Evolutionary conservation across 2,113 vertebrate species (phyloP).

Genomic region (Stegastes partitus): DNA sequence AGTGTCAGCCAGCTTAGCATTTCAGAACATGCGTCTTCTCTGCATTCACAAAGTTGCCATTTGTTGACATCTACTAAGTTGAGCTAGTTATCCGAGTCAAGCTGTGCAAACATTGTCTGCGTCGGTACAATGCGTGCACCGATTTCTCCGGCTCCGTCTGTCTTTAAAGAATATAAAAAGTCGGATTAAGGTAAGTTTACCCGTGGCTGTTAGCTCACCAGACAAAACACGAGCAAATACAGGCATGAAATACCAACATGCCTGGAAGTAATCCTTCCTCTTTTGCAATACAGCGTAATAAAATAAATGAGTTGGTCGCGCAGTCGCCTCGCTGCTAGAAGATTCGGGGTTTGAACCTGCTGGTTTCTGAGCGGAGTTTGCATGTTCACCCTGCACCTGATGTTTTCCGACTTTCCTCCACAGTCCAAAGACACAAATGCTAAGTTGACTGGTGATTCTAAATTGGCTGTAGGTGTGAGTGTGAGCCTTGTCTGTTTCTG

Average conservation of each 20-base stretch:
- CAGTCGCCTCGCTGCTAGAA: too few species aligned
- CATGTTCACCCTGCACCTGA: too few species aligned
- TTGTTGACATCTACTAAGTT: constrained; percentile 8
- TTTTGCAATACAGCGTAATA: background rate
- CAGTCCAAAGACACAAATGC: too few species aligned
- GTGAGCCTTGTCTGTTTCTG: too few species aligned
- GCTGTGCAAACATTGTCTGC: constrained; percentile 11
- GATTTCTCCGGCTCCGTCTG: background rate
- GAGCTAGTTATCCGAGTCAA: background rate
- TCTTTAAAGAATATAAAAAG: constrained; percentile 11
- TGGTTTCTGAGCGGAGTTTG: too few species aligned
- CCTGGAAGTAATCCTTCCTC: constrained; percentile 1
- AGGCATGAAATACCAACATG: background rate
- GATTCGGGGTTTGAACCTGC: too few species aligned
- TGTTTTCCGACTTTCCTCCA: too few species aligned
- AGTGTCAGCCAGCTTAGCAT: constrained; percentile 2
- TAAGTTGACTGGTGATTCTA: too few species aligned
- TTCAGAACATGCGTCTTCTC: background rate
- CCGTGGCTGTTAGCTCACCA: background rate
- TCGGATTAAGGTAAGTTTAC: constrained; percentile 2
- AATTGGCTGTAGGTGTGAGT: too few species aligned
- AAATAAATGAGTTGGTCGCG: background rate
- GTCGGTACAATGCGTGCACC: background rate
- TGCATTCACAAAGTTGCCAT: constrained; percentile 5
- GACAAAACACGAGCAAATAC: constrained; percentile 16